Evolutionary conservation across 2,113 vertebrate genomes (phyloP).

Genomic region (Planiliza haematocheilus): DNA sequence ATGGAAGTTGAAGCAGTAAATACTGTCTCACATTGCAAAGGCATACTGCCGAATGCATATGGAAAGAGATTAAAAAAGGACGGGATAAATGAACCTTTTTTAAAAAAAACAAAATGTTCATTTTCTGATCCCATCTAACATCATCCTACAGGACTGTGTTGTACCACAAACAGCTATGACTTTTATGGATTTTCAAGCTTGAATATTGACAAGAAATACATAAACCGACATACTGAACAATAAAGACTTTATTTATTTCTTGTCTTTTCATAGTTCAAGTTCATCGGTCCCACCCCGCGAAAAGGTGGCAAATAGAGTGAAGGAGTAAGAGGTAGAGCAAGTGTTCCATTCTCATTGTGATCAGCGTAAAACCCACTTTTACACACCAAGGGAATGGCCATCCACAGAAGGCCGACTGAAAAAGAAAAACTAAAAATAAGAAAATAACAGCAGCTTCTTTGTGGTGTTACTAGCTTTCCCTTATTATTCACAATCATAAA

Average conservation of each 20-base stretch:
- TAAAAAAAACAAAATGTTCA: too few relatives aligned
- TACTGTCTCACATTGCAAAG: too few relatives aligned
- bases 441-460: slow-evolving; percentile 74
- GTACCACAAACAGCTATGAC: too few relatives aligned
- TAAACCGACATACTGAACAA: slow-evolving; percentile 65
- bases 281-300: slow-evolving; percentile 77
- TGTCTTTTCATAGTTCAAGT: slow-evolving; percentile 82
- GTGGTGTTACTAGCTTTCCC: slow-evolving; percentile 78
- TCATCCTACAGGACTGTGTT: too few relatives aligned
- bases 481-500: slow-evolving; percentile 78
- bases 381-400: slow-evolving; percentile 72
- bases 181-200: background rate
- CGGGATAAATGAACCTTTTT: background rate
- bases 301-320: slow-evolving; percentile 76
- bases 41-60: background rate
- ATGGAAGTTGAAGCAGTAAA: background rate
- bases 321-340: slow-evolving; percentile 83
- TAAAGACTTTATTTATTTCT: slow-evolving; percentile 83
- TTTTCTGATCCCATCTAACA: too few relatives aligned
- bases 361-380: slow-evolving; percentile 63
- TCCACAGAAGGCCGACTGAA: slow-evolving; percentile 66
- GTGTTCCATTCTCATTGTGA: slow-evolving; percentile 80
- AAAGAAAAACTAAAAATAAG: slow-evolving; percentile 15
- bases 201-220: slow-evolving; percentile 17
- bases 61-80: background rate